Evolutionary conservation across 2,113 vertebrate genomes (phyloP).

Genomic region (Oncorhynchus keta): DNA sequence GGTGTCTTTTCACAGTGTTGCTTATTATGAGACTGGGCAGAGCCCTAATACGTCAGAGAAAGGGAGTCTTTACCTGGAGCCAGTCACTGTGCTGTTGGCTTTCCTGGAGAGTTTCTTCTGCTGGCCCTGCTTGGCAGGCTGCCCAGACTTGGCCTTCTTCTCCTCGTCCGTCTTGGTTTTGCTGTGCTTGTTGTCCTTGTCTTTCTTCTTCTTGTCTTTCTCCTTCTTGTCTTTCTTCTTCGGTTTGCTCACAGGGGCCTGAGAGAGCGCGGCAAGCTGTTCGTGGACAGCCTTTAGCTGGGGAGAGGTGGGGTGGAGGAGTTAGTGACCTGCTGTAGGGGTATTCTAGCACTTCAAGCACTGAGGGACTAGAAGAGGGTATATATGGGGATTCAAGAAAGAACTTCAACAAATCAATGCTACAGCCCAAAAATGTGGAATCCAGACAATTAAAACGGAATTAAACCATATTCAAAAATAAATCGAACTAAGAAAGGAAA

Average conservation of each 20-base stretch:
- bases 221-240: slow-evolving; percentile 88
- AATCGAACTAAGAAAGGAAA: no score
- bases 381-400: background rate
- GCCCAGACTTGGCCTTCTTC: slow-evolving; percentile 73
- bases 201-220: slow-evolving; percentile 79
- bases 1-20: no score
- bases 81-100: slow-evolving; percentile 71
- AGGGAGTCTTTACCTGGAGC: slow-evolving; percentile 53
- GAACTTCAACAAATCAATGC: background rate
- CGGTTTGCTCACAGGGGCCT: slow-evolving; percentile 86
- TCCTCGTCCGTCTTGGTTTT: slow-evolving; percentile 78
- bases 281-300: slow-evolving; percentile 89
- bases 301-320: slow-evolving; percentile 17
- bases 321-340: slow-evolving; percentile 17
- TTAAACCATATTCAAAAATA: no score
- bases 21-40: no score
- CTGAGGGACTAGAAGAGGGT: background rate
- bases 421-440: no score
- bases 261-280: slow-evolving; percentile 85
- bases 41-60: no score
- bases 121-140: slow-evolving; percentile 70
- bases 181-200: slow-evolving; percentile 74
- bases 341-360: background rate
- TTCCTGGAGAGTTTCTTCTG: slow-evolving; percentile 79
- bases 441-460: no score